Base-by-base conservation (phyloP, 2,888 invertebrate genomes). In the Drosophila antonietae region DNA sequence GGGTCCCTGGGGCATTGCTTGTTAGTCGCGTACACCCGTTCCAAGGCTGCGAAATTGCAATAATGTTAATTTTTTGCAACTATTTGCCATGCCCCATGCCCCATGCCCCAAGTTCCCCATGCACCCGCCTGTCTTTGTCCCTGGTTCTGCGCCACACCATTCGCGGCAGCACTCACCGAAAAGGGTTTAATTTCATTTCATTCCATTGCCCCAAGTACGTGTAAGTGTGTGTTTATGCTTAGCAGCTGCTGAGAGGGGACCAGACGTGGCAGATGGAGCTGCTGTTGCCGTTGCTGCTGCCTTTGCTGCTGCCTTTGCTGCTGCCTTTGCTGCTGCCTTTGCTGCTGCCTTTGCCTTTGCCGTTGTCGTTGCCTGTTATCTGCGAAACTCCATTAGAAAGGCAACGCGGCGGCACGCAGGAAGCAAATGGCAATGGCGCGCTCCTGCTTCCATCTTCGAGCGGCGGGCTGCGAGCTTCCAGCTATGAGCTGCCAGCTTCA, bases 141-240 rank as follows among this genome's bases (percentile, higher is more conserved):
- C 53, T 20, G 8, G 20, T 12, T 44, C 59, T 53, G 41, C 61
- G 39, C 44, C 39, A 60, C 52, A 46, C 28, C 51, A 7, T 20
- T 9, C 33, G 23, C 35, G 20, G 39, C 83, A 66, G 72, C 73
- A 60, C 60, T 75, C 85, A 68, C 78, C 89, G 66, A 90, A 88
- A 85, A 88, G 89, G 90, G 90, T 88, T 88, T 88, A 90, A 90
- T 88, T 88, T 88, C 88, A 90, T 88, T 88, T 86, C 73, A 78
- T 73, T 58, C 67, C 84, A 71, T 72, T 73, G 72, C 75, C 70
- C 53, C 84, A 87, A 79, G 83, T 86, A 86, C 81, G 89, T 89
- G 84, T 84, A 83, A 89, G 84, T 84, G 89, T 84, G 84, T 84
- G 89, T 87, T 84, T 87, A 84, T 84, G 89, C 68, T 67, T 65